Base-by-base conservation (phyloP, 2,797 vertebrate genomes). In the Cyprinella venusta region DNA sequence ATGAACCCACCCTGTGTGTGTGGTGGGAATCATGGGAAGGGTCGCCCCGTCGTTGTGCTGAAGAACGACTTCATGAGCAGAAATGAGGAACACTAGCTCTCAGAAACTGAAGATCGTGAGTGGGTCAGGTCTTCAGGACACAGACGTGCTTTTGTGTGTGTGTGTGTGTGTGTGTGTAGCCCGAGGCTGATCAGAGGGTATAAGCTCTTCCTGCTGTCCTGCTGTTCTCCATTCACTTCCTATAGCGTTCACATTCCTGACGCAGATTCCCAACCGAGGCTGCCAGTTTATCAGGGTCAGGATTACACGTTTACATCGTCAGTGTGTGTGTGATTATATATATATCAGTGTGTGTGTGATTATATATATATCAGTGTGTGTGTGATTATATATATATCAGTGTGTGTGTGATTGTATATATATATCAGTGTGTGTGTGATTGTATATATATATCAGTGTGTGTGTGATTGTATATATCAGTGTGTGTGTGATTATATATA, bases 191-290 rank as follows among this genome's bases (percentile, higher is more conserved):
- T 42, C 42, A 0, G 42, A 42, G 45, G 76, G 65, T 75, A 21
- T 36, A 21, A 71, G 79, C 40, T n/a, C 65, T 26, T 75, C 38
- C 79, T 81, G 56, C 59, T 75, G 36, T 71, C 79, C 68, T 61
- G 6, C 50, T 81, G 75, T 50, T 24, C 40, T 19, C 38, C 36
- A 36, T 36, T 77, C 59, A 69, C 63, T 63, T 30, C 18, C 52
- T 75, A 64, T 24, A 84, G 52, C 71, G n/a, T 78, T 85, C 69
- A 56, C 42, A 24, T 81, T 68, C 65, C 64, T 36, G 21, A 79
- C 48, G 33, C 24, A 48, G 6, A 7, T 9, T 69, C 18, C 64
- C 48, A 40, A 50, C 63, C 61, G 15, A 52, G 36, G 30, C 38
- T 61, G 52, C 54, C 38, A 2, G 30, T 33, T 33, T 81, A 4